phyloP scores from a whole-genome alignment of 2,888 invertebrate species.

The Chrysolina haemoptera region DNA sequence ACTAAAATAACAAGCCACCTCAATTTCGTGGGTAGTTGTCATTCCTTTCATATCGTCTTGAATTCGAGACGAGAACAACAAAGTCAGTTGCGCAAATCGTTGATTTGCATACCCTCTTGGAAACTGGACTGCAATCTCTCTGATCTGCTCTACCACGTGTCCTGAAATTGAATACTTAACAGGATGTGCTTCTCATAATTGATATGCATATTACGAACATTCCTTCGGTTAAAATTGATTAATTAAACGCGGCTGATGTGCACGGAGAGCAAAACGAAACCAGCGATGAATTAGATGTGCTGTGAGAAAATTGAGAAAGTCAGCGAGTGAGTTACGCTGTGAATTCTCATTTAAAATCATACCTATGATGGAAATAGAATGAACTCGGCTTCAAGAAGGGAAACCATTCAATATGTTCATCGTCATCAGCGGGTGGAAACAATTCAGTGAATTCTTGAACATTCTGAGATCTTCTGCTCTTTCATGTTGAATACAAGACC shows the following conservation, averaged over 20 bases:
- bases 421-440: too few relatives aligned
- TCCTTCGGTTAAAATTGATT: constrained; percentile 7
- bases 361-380: background rate
- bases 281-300: background rate
- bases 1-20: constrained; percentile 45
- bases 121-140: constrained; percentile 20
- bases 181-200: constrained; percentile 4
- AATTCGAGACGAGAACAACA: constrained; percentile 20
- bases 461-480: too few relatives aligned
- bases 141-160: constrained; percentile 8
- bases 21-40: constrained; percentile 42
- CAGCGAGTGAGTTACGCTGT: background rate
- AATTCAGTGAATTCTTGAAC: too few relatives aligned
- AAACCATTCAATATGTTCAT: too few relatives aligned
- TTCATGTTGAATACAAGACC: too few relatives aligned
- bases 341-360: too few relatives aligned
- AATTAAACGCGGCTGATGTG: constrained; percentile 13
- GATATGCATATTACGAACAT: constrained; percentile 12
- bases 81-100: background rate
- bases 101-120: constrained; percentile 19
- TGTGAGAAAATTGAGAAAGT: constrained; percentile 11
- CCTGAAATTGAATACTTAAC: constrained; percentile 2
- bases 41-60: constrained; percentile 36
- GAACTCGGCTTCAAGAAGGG: background rate
- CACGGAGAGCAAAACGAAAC: constrained; percentile 3